Conservation (phyloP, 2,113 vertebrate species). For the Lycocorax pyrrhopterus region DNA sequence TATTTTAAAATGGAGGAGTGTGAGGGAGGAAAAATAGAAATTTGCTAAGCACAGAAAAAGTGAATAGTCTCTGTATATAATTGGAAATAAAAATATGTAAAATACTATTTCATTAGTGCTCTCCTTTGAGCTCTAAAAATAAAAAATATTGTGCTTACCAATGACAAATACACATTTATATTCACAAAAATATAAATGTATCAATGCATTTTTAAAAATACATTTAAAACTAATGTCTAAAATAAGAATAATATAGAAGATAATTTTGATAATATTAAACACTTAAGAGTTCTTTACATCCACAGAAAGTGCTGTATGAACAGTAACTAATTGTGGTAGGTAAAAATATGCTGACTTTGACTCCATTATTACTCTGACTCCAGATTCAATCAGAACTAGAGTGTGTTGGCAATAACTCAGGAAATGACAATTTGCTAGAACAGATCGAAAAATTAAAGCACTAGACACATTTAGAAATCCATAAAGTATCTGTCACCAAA, state of each 20-base stretch:
- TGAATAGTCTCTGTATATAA: not conserved
- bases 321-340: not conserved
- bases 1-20: conserved; percentile 4
- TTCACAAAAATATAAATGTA: not conserved
- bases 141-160: not conserved
- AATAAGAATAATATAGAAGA: not conserved
- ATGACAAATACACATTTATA: not conserved
- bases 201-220: not conserved
- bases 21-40: not conserved
- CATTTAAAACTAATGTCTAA: not conserved
- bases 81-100: not conserved
- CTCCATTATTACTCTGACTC: conserved; percentile 1
- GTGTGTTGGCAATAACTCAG: not conserved
- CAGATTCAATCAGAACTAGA: not conserved
- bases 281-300: not conserved
- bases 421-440: not conserved
- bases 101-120: not conserved
- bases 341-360: conserved; percentile 41
- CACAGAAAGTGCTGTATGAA: not conserved
- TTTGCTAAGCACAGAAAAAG: not conserved
- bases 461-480: not conserved
- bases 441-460: not conserved
- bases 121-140: not conserved
- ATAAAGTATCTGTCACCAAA: not conserved
- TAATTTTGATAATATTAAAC: not conserved